Conservation (phyloP, 2,797 vertebrate species). For the Loriculus beryllinus region DNA sequence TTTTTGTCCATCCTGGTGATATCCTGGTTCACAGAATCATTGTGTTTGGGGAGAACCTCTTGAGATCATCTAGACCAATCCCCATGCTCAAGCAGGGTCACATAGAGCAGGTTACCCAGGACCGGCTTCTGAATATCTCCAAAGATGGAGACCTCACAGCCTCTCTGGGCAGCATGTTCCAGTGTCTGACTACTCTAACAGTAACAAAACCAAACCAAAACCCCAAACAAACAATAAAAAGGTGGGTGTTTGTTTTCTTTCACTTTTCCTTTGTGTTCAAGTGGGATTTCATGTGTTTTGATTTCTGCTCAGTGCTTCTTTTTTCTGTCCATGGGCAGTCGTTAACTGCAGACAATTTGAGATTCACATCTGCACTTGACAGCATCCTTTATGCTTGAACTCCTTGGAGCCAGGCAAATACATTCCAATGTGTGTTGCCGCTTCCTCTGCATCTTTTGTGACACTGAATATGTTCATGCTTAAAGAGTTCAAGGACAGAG, state of each 20-base stretch:
- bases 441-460: not conserved
- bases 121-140: not conserved
- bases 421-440: not conserved
- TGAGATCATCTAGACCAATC: not conserved
- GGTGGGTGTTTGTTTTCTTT: fast-evolving
- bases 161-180: not conserved
- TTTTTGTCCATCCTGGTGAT: not conserved
- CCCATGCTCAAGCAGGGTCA: not conserved
- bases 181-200: not conserved
- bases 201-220: not conserved
- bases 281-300: not conserved
- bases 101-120: not conserved
- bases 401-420: not conserved
- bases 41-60: not conserved
- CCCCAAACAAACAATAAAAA: not conserved
- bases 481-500: not conserved
- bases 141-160: not conserved
- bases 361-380: not conserved
- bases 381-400: not conserved
- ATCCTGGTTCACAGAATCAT: not conserved
- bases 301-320: not conserved
- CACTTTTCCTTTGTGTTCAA: not conserved
- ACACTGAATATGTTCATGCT: not conserved
- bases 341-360: not conserved
- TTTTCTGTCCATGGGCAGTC: not conserved